Evolutionary conservation across 2,888 invertebrate genomes (phyloP).

Genomic region (Lasioglossum villosulum): DNA sequence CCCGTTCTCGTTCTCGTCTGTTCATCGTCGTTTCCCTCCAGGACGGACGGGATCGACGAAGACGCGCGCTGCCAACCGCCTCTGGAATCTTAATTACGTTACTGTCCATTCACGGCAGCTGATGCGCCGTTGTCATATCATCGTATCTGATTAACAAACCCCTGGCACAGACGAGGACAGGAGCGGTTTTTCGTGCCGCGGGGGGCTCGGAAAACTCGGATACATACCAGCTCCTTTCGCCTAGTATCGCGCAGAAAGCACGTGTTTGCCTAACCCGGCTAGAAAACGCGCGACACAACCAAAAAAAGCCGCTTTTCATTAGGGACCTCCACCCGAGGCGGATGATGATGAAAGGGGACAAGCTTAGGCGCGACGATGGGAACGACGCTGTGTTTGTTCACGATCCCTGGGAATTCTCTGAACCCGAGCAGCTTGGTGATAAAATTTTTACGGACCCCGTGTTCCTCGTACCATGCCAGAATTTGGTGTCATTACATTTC

Average conservation of each 20-base stretch:
- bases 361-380: neutral
- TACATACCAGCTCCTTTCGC: neutral
- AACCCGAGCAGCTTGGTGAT: constrained; percentile 19
- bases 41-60: constrained; percentile 35
- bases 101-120: constrained; percentile 74
- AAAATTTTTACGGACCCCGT: constrained; percentile 16
- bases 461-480: neutral
- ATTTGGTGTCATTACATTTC: neutral
- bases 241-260: constrained; percentile 28
- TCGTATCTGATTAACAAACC: constrained; percentile 64
- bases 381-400: constrained; percentile 30
- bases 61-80: constrained; percentile 37
- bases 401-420: constrained; percentile 27
- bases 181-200: neutral
- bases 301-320: constrained; percentile 42
- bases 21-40: constrained; percentile 13
- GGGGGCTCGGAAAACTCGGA: neutral
- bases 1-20: neutral
- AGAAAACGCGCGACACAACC: constrained; percentile 25
- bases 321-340: constrained; percentile 14
- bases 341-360: constrained; percentile 25
- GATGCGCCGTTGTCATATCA: constrained; percentile 66
- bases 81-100: constrained; percentile 79
- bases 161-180: neutral
- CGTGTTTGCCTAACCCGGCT: constrained; percentile 43